Conservation (phyloP, 1,140 invertebrate genomes). For the Nasonia giraulti region DNA sequence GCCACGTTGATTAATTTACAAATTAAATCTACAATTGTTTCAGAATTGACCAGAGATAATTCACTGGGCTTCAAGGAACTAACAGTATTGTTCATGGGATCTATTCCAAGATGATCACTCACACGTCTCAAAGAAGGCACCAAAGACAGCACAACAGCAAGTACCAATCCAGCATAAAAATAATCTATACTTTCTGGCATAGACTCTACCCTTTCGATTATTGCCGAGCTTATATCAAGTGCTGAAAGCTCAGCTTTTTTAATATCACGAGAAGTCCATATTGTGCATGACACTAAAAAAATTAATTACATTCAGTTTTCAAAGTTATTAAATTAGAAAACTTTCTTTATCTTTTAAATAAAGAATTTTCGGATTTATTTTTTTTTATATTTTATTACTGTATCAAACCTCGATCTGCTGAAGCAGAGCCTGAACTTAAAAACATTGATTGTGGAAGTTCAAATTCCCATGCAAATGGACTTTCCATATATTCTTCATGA, state of each 20-base stretch:
- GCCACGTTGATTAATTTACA: constrained; percentile 68
- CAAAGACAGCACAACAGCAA: constrained; percentile 75
- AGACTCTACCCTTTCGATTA: constrained; percentile 91
- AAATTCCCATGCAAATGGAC: constrained; percentile 83
- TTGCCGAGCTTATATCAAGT: constrained; percentile 94
- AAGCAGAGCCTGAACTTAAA: constrained; percentile 80
- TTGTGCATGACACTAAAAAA: constrained; percentile 89
- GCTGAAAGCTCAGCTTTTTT: constrained; percentile 95
- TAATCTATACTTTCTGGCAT: constrained; percentile 89
- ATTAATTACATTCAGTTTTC: constrained; percentile 47
- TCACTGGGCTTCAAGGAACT: constrained; percentile 68
- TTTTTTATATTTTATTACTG: background rate
- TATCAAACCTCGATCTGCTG: constrained; percentile 82
- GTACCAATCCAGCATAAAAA: constrained; percentile 82
- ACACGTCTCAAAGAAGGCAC: constrained; percentile 77
- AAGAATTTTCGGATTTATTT: too few species aligned
- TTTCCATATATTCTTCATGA: constrained; percentile 74
- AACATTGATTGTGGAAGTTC: constrained; percentile 84
- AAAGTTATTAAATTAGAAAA: background rate
- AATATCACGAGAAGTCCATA: constrained; percentile 92
- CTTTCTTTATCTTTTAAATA: background rate
- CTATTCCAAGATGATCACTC: constrained; percentile 70
- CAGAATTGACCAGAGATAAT: constrained; percentile 61
- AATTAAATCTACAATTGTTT: constrained; percentile 64
- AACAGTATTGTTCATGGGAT: constrained; percentile 63